Percentiles rank a stretch among this genome's conserved stretches.
Evolutionary conservation across 2,888 invertebrate genomes (phyloP).

Genomic region (Loripinus fragilis): DNA sequence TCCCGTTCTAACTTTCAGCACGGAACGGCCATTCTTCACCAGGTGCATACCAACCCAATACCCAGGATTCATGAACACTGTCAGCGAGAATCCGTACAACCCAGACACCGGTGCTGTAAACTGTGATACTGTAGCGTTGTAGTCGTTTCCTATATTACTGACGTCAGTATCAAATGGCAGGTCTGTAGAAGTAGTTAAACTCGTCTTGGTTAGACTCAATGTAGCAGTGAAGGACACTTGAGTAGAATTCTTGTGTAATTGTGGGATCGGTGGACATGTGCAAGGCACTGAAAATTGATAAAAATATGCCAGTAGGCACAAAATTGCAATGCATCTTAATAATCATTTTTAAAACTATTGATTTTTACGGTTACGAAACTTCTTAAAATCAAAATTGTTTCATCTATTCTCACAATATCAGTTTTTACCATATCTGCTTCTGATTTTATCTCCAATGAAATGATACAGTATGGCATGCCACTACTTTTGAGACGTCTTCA

Average conservation of each 20-base stretch:
- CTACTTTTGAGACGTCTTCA: too few relatives aligned
- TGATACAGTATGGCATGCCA: too few relatives aligned
- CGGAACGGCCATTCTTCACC: slow-evolving; percentile 39
- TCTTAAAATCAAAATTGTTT: too few relatives aligned
- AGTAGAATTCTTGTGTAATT: not conserved
- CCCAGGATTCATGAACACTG: slow-evolving; percentile 33
- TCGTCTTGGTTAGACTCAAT: slow-evolving; percentile 19
- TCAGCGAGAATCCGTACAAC: slow-evolving; percentile 45
- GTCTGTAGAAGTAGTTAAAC: slow-evolving; percentile 31
- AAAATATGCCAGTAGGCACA: too few relatives aligned
- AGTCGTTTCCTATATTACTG: slow-evolving; percentile 40
- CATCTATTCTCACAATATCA: too few relatives aligned
- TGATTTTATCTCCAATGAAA: too few relatives aligned
- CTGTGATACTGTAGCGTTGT: slow-evolving; percentile 29
- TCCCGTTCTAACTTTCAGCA: slow-evolving; percentile 42
- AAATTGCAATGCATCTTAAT: too few relatives aligned
- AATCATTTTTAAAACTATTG: too few relatives aligned
- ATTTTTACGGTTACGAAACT: too few relatives aligned
- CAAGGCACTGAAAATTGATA: slow-evolving; percentile 20
- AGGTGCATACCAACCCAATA: slow-evolving; percentile 43
- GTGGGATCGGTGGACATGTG: slow-evolving; percentile 18
- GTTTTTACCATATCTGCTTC: too few relatives aligned
- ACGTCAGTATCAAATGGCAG: slow-evolving; percentile 50
- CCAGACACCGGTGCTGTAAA: slow-evolving; percentile 44
- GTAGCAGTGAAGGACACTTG: slow-evolving; percentile 54